phyloP scores from a whole-genome alignment of 2,888 invertebrate species.

The Ichneumoninae sp. region DNA sequence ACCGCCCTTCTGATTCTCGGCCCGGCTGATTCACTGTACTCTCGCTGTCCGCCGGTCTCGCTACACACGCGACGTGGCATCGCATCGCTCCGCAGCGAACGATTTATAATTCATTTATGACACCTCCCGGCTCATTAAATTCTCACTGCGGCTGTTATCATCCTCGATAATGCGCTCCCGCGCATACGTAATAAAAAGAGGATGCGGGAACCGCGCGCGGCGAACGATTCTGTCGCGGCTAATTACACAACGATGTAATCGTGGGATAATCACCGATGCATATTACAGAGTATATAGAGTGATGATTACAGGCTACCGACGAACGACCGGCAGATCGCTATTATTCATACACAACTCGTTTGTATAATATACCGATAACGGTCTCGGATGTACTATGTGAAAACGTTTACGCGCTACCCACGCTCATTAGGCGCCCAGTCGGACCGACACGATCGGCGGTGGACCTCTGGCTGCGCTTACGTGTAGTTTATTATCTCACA shows the following conservation, averaged over 20 bases:
- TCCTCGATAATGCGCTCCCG: conserved; percentile 35
- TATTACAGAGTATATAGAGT: conserved; percentile 68
- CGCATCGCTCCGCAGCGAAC: conserved; percentile 18
- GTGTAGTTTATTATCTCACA: conserved; percentile 14
- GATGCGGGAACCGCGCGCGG: conserved; percentile 37
- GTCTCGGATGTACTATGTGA: conserved; percentile 49
- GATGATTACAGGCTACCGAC: conserved; percentile 69
- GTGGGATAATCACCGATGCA: conserved; percentile 74
- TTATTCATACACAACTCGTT: conserved; percentile 65
- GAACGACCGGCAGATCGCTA: conserved; percentile 49
- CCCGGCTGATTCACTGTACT: background rate
- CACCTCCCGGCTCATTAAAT: conserved; percentile 40
- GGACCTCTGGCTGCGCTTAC: conserved; percentile 23
- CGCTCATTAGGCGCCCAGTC: conserved; percentile 58
- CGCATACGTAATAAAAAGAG: conserved; percentile 45
- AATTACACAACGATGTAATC: conserved; percentile 80
- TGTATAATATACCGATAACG: conserved; percentile 65
- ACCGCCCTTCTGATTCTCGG: background rate
- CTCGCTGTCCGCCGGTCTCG: background rate
- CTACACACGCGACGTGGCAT: conserved; percentile 7
- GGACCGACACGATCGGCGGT: conserved; percentile 29
- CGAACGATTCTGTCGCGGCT: conserved; percentile 75
- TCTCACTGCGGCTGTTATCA: conserved; percentile 3
- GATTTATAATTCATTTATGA: conserved; percentile 63
- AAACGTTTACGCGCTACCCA: conserved; percentile 61